A percentile compares a stretch with the other conserved stretches of the same genome.
These are phyloP conservation scores for Polyodon spathula DNA, from an alignment of 2,113 vertebrate genomes.

Conservation along the genomic window DNA sequence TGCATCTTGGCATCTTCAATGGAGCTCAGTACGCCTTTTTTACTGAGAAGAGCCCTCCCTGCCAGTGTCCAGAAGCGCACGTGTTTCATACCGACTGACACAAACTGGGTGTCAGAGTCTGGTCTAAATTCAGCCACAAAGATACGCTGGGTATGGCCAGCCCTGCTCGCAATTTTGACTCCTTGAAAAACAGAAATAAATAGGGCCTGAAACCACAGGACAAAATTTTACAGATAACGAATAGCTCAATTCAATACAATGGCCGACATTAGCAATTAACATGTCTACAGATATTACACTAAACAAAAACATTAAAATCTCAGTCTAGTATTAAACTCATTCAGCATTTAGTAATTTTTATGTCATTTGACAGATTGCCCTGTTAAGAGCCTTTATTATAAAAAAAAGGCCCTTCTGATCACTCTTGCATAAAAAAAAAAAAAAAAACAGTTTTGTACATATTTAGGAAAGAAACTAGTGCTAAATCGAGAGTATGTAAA, in stretches of 20 bases:
- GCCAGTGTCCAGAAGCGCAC: conserved; percentile 95
- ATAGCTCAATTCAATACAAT: too few relatives aligned
- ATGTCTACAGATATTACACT: too few relatives aligned
- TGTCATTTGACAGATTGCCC: too few relatives aligned
- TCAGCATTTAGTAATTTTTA: too few relatives aligned
- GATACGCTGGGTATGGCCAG: conserved; percentile 86
- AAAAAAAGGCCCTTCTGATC: too few relatives aligned
- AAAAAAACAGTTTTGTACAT: too few relatives aligned
- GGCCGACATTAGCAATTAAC: too few relatives aligned
- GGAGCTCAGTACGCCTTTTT: conserved; percentile 85
- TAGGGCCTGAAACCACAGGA: conserved; percentile 5
- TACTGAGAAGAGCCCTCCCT: conserved; percentile 84
- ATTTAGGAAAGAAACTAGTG: too few relatives aligned
- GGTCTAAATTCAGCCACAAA: conserved; percentile 97
- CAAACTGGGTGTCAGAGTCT: conserved; percentile 94
- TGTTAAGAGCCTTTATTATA: too few relatives aligned
- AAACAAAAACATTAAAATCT: too few relatives aligned
- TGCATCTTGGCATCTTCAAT: conserved; percentile 90
- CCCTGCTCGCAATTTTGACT: conserved; percentile 83
- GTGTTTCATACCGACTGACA: conserved; percentile 94
- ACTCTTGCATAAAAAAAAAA: too few relatives aligned
- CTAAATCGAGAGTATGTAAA: not conserved
- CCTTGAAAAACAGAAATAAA: conserved; percentile 54
- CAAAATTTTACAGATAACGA: not conserved
- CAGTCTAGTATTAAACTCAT: too few relatives aligned